A percentile compares a stretch with the other conserved stretches of the same genome.
Evolutionary conservation across 2,888 invertebrate species (phyloP).

Genomic region (Agriopis aurantiaria): DNA sequence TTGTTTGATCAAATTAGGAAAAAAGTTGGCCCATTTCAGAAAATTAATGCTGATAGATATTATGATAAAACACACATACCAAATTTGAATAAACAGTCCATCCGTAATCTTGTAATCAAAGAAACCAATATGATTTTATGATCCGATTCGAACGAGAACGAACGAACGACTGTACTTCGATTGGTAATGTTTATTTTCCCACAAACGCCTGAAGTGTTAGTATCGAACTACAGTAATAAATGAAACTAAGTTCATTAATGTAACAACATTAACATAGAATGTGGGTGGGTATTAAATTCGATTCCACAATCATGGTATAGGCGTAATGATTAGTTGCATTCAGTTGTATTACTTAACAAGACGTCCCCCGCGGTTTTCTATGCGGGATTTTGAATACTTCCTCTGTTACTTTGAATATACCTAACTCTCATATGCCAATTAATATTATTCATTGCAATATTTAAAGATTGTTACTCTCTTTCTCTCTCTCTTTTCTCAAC

Average conservation of each 20-base stretch:
- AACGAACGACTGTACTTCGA: constrained; percentile 44
- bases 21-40: constrained; percentile 36
- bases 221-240: constrained; percentile 64
- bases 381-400: neutral
- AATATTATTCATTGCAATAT: neutral
- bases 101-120: constrained; percentile 55
- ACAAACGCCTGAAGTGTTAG: constrained; percentile 66
- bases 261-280: constrained; percentile 63
- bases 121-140: constrained; percentile 54
- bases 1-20: constrained; percentile 37
- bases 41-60: constrained; percentile 54
- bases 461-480: neutral
- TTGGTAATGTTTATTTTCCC: constrained; percentile 64
- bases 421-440: neutral
- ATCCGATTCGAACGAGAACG: constrained; percentile 47
- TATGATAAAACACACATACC: constrained; percentile 58
- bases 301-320: constrained; percentile 39
- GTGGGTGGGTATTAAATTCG: constrained; percentile 65
- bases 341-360: constrained; percentile 33
- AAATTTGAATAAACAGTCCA: constrained; percentile 55
- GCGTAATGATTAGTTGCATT: constrained; percentile 50
- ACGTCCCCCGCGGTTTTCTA: constrained; percentile 12
- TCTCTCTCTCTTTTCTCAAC: neutral
- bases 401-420: neutral
- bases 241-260: constrained; percentile 70